Evolutionary conservation across 2,888 invertebrate species (phyloP).

Genomic region (Xestoiulus laeticollis): DNA sequence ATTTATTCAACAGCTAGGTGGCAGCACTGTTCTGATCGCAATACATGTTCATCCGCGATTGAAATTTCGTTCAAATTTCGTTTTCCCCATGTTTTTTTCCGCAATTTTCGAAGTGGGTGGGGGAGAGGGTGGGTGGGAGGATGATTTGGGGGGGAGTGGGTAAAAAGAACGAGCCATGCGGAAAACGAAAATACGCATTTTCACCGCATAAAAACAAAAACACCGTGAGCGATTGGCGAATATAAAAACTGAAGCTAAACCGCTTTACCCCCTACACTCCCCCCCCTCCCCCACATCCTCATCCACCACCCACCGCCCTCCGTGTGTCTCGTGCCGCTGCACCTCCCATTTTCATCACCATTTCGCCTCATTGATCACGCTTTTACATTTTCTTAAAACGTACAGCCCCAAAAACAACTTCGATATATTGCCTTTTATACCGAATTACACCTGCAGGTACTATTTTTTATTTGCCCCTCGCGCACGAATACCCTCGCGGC

Average conservation of each 20-base stretch:
- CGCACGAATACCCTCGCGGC: neutral
- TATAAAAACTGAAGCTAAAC: neutral
- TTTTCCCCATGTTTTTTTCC: no score
- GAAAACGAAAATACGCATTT: neutral
- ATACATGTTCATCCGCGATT: no score
- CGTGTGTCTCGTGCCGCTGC: no score
- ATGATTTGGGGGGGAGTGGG: no score
- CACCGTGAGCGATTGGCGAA: neutral
- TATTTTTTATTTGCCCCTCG: neutral
- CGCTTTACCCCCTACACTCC: no score
- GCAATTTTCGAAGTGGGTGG: no score
- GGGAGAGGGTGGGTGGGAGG: neutral
- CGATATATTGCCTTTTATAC: neutral
- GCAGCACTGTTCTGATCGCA: no score
- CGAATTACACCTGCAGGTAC: neutral
- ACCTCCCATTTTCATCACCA: neutral
- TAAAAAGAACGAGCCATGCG: no score
- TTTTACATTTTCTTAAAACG: no score
- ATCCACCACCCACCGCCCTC: no score
- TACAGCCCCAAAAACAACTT: neutral
- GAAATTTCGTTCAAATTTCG: no score
- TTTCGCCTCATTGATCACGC: neutral
- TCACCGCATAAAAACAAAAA: neutral
- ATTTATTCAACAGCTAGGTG: no score
- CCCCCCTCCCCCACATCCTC: neutral